Base-by-base conservation (phyloP, 1,140 invertebrate species). In the Papilio polyxenes region DNA sequence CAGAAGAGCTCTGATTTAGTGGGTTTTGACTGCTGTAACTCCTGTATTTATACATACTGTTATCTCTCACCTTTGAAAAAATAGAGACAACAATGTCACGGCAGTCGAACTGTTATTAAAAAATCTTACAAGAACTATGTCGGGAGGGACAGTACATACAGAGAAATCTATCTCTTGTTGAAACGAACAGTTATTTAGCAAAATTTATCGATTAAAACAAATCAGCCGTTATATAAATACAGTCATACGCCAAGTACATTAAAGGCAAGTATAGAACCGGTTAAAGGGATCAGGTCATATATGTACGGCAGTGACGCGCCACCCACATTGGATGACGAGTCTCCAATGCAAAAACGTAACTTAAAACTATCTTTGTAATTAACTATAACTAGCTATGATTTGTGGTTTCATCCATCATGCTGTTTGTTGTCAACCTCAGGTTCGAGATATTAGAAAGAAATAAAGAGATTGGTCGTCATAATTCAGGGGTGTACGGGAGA, bases 271-370 rank as follows among this genome's bases (percentile, higher is more conserved):
- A 72, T 31, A 40, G 23, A 72, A 72, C 65, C 65, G 65, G 65
- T 72, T 72, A 72, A 72, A 72, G 65, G 65, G 65, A 72, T 72
- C 65, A 15, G 65, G 31, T 72, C 65, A 72, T 72, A 72, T 72
- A 72, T 37, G 65, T 72, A 69, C 11, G 13, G 65, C 40, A 37
- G 65, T 37, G 65, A 72, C 65, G 65, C 31, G 65, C 31, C 65
- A 72, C 65, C 65, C 65, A 72, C 65, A 4, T 40, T 13, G 31
- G 13, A 72, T 72, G 65, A 72, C 65, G 65, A 37, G 4, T 13
- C 65, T 11, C 5, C 65, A 37, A 72, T 11, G 37, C 20, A 37
- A 69, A 11, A 13, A 13, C n/a, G 65, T 72, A 37, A 5, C 5
- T 37, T 37, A 72, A 72, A 72, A 56, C 53, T 56, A 0, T 72